Evolutionary conservation across 2,888 invertebrate species (phyloP).

Genomic region (Lumbricus terrestris): DNA sequence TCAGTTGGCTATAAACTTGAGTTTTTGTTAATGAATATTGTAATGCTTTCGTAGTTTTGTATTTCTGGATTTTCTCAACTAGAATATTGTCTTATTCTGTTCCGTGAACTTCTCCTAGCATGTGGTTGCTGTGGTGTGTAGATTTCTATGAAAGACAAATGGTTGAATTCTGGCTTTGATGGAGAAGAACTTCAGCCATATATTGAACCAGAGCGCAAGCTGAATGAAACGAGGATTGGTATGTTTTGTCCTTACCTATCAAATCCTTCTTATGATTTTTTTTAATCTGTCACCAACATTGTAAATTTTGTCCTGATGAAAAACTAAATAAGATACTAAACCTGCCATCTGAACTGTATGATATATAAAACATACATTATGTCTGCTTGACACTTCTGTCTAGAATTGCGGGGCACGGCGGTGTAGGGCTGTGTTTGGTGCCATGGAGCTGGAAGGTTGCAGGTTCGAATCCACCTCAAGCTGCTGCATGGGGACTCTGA

Average conservation of each 20-base stretch:
- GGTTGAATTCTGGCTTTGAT: slow-evolving; percentile 99
- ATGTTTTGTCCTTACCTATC: slow-evolving; percentile 22
- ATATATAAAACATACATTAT: not conserved
- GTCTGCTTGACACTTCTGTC: not conserved
- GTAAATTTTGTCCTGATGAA: not conserved
- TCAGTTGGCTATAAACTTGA: too few species aligned
- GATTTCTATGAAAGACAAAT: slow-evolving; percentile 87
- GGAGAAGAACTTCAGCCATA: slow-evolving; percentile 95
- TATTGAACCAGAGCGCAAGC: slow-evolving; percentile 67
- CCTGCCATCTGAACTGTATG: not conserved
- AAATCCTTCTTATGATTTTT: not conserved
- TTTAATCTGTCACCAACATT: not conserved
- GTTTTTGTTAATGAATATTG: not conserved
- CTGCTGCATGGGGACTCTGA: too few species aligned
- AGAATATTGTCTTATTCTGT: not conserved
- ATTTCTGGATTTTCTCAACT: not conserved
- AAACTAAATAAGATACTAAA: not conserved
- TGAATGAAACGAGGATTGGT: slow-evolving; percentile 56
- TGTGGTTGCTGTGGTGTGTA: slow-evolving; percentile 43
- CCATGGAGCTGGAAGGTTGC: too few species aligned
- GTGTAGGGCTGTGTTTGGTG: too few species aligned
- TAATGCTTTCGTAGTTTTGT: not conserved
- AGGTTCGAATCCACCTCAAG: too few species aligned
- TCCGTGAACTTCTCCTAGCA: not conserved
- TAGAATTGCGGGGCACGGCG: too few species aligned